phyloP scores from a whole-genome alignment of 1,140 invertebrate genomes.

The Neelides sp. region DNA sequence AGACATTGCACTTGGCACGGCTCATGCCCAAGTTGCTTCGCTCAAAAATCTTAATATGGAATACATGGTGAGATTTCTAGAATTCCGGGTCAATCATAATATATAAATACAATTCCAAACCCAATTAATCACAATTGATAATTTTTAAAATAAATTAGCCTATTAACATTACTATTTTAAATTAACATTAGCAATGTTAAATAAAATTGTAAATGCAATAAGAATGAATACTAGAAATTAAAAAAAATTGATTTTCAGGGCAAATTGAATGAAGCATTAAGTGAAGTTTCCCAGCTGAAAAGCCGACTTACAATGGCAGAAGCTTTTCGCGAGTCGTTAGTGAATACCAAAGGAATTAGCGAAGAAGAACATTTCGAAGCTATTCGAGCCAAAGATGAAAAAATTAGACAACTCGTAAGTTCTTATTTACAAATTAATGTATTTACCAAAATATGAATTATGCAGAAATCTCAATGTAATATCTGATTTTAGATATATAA shows the following conservation, averaged over 20 bases:
- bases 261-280: slow-evolving; percentile 55
- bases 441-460: neutral
- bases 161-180: slow-evolving; percentile 40
- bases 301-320: slow-evolving; percentile 79
- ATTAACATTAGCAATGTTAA: slow-evolving; percentile 68
- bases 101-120: neutral
- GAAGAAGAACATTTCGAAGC: slow-evolving; percentile 18
- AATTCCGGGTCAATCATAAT: neutral
- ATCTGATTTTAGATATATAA: neutral
- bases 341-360: slow-evolving; percentile 12
- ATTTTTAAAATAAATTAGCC: neutral
- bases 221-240: slow-evolving; percentile 7
- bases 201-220: slow-evolving; percentile 49
- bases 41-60: slow-evolving; percentile 16
- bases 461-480: neutral
- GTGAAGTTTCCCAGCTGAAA: slow-evolving; percentile 59
- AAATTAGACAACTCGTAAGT: slow-evolving; percentile 27
- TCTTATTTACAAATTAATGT: neutral
- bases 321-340: slow-evolving; percentile 46
- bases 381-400: slow-evolving; percentile 27
- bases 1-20: slow-evolving; percentile 21
- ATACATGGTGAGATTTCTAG: slow-evolving; percentile 14
- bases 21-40: slow-evolving; percentile 21
- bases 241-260: slow-evolving; percentile 39
- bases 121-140: neutral